Evolutionary conservation across 2,113 vertebrate genomes (phyloP), one percentile per base, ranked within the genome.

Genomic region (Proterorhinus semilunaris): DNA sequence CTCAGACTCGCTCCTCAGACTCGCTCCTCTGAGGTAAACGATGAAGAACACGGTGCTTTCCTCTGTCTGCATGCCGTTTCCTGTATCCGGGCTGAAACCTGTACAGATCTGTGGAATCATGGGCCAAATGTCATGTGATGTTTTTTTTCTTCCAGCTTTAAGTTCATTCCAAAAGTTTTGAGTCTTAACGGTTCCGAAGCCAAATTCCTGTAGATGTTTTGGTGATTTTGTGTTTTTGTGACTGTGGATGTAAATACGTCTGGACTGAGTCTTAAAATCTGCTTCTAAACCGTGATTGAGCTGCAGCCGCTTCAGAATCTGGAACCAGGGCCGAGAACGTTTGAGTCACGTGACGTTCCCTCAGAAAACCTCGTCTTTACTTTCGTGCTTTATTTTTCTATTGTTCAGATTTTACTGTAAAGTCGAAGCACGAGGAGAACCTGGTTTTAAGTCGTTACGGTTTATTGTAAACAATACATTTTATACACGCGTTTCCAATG

Each of bases 51-150:
- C 21, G 21, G 69, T 79, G 61, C 66, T 68, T 7, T 54, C 47
- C 71, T 74, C 66, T 59, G 72, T 88, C 79, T 88, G 85, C 87
- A 87, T 91, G 86, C 73, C 68, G 47, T 76, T 76, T 81, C 83
- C 85, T 83, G 79, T 88, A 71, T 72, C 62, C 62, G 21, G 21
- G 21, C 21, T 1, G 21, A 21, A 21, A 1, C 21, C 21, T 21
- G 21, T 21, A 21, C 21, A 21, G 21, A 21, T 67, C n/a, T 62
- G 75, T 49, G 68, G 69, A 71, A 7, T 76, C 75, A 79, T 67
- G 78, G 86, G 83, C 85, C 86, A 91, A 88, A 89, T 71, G 65
- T 64, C 27, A 71, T 55, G 54, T 66, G 42, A 65, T 69, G 44
- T 69, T 71, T 62, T 71, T 62, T 65, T 80, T 71, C 69, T 82